phyloP scores from a whole-genome alignment of 37 sponge, comb jelly and placozoan genomes.

The Haliclona indistincta region DNA sequence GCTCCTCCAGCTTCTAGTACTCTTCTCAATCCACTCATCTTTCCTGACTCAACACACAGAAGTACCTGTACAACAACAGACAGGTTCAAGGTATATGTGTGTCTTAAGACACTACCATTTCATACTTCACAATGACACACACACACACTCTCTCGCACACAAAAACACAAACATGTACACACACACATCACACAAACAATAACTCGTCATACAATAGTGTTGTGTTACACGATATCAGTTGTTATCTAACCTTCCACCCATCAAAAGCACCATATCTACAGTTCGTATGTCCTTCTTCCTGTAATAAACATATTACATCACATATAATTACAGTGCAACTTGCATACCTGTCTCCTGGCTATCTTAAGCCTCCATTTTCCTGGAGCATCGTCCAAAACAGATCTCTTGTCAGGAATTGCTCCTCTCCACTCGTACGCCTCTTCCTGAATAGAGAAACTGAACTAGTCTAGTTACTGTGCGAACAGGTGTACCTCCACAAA shows the following conservation, averaged over 20 bases:
- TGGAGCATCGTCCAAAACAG: constrained; percentile 64
- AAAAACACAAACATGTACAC: not conserved
- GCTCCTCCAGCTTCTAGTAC: constrained; percentile 89
- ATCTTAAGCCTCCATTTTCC: constrained; percentile 57
- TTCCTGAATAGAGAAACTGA: constrained; percentile 49
- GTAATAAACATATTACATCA: not conserved
- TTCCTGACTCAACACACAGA: constrained; percentile 64
- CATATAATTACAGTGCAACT: not conserved
- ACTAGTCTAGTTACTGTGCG: not conserved
- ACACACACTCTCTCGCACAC: not conserved
- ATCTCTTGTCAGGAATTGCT: not conserved
- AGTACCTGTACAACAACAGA: constrained; percentile 34
- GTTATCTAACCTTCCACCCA: constrained; percentile 83
- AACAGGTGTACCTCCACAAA: constrained; percentile 63
- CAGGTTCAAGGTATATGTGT: not conserved
- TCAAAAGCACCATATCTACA: constrained; percentile 64
- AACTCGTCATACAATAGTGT: not conserved
- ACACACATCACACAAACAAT: not conserved
- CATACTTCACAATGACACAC: not conserved
- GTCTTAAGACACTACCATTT: not conserved
- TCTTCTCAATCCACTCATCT: constrained; percentile 68
- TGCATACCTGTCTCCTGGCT: not conserved
- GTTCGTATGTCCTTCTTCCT: not conserved
- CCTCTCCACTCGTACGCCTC: constrained; percentile 80
- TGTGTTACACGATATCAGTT: too few species aligned